phyloP scores from a whole-genome alignment of 2,113 vertebrate genomes.

The Thunnus maccoyii region DNA sequence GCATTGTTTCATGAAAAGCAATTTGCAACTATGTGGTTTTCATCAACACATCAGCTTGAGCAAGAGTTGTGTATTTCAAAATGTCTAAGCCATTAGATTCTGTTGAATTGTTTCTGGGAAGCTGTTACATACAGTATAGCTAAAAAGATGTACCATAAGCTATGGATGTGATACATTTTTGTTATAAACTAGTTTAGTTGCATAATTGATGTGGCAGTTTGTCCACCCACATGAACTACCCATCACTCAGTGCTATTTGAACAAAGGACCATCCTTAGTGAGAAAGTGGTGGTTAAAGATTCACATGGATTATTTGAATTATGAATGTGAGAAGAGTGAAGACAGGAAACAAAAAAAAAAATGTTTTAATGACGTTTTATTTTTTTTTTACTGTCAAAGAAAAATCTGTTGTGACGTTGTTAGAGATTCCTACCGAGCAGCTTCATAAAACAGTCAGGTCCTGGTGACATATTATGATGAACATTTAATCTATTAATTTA shows the following conservation, averaged over 20 bases:
- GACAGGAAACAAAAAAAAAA: background rate
- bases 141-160: background rate
- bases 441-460: background rate
- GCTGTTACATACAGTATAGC: background rate
- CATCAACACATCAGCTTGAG: background rate
- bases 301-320: background rate
- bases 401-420: background rate
- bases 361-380: background rate
- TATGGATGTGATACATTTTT: background rate
- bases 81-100: background rate
- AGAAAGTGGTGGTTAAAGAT: background rate
- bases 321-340: background rate
- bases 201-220: background rate
- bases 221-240: background rate
- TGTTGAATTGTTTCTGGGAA: background rate
- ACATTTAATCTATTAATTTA: background rate
- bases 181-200: background rate
- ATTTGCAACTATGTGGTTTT: conserved; percentile 31
- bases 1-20: background rate
- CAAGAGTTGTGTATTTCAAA: conserved; percentile 16
- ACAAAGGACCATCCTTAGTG: background rate
- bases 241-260: background rate
- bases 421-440: background rate
- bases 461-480: background rate
- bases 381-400: background rate